Evolutionary conservation across 92 coral and sea anemone genomes (phyloP), one percentile per base, ranked within the genome.

Genomic region (Epizoanthus illoricatus): DNA sequence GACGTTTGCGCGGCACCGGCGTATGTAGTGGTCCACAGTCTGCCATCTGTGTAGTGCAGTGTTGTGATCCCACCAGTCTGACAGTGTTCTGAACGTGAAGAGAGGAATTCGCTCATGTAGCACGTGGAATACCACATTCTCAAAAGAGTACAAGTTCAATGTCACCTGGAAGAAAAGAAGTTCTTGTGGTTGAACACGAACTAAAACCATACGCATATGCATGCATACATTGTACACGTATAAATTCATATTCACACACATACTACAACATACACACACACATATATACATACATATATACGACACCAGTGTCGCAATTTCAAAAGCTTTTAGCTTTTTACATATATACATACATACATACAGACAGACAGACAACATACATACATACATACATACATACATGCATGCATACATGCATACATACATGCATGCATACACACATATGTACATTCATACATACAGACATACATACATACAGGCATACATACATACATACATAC

Each of bases 61-160:
- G 81, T 92, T 89, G 63, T 93, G 99, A 72, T 96, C 98, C 99
- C 99, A 96, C 99, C 99, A 96, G 73, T 90, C 94, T 41, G 99
- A 86, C 15, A 96, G 85, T 24, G 93, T 84, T 57, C 94, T 96
- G 83, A 76, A 93, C 47, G 99, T 86, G 91, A 84, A 96, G 74
- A 96, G 93, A 66, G 99, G 99, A 36, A 96, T 86, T 18, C 99
- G 92, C 61, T 91, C 97, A 73, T 93, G 99, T 36, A 96, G 97
- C 40, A 96, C 96, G 86, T 96, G 99, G 72, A 90, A 96, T 5
- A 94, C 91, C 16, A 96, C 90, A 80, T 96, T 96, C 85, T 96
- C 99, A 67, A 96, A 96, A 5, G 99, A 85, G 85, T 96, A 96
- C 54, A 91, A 76, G 43, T 86, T 96, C 36, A 96, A 78, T 4